These are phyloP conservation scores for Martes flavigula DNA, from an alignment of 2,797 vertebrate species.

Conservation along the genomic window DNA sequence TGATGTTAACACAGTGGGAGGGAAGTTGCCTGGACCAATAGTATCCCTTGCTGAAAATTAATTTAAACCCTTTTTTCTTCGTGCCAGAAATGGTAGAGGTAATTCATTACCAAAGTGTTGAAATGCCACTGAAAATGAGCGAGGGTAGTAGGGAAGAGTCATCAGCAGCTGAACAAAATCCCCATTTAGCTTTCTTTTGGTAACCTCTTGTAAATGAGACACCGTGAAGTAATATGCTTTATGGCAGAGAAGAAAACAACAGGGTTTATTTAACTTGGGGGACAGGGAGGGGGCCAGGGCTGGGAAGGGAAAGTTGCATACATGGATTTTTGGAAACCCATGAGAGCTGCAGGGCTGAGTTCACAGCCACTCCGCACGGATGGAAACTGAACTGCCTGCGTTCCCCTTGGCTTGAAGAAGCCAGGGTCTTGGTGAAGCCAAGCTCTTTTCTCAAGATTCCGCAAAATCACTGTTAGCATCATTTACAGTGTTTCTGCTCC, in stretches of 20 bases:
- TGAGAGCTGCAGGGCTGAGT: slow-evolving; percentile 18
- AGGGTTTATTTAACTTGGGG: not conserved
- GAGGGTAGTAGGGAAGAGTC: not conserved
- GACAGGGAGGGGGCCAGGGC: not conserved
- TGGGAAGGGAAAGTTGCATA: not conserved
- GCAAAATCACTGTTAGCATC: slow-evolving; percentile 21
- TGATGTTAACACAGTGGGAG: slow-evolving; percentile 71
- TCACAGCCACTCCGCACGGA: slow-evolving; percentile 40
- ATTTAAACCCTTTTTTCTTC: slow-evolving; percentile 61
- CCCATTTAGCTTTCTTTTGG: slow-evolving; percentile 32
- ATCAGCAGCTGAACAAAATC: slow-evolving; percentile 63
- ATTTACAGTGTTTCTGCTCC: not conserved
- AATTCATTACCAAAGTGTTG: slow-evolving; percentile 53
- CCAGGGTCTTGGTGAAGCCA: slow-evolving; percentile 38
- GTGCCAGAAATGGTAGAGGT: slow-evolving; percentile 54
- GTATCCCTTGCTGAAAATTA: slow-evolving; percentile 68
- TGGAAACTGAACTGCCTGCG: slow-evolving; percentile 43
- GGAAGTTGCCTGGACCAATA: slow-evolving; percentile 64
- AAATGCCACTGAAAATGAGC: slow-evolving; percentile 63
- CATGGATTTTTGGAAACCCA: not conserved
- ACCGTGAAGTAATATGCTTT: slow-evolving; percentile 44
- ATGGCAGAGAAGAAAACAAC: slow-evolving; percentile 32
- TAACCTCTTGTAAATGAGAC: slow-evolving; percentile 53
- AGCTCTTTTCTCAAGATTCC: slow-evolving; percentile 31
- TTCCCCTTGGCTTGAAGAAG: slow-evolving; percentile 19